Conservation (phyloP, 2,113 vertebrate genomes). For the Aegithalos caudatus region DNA sequence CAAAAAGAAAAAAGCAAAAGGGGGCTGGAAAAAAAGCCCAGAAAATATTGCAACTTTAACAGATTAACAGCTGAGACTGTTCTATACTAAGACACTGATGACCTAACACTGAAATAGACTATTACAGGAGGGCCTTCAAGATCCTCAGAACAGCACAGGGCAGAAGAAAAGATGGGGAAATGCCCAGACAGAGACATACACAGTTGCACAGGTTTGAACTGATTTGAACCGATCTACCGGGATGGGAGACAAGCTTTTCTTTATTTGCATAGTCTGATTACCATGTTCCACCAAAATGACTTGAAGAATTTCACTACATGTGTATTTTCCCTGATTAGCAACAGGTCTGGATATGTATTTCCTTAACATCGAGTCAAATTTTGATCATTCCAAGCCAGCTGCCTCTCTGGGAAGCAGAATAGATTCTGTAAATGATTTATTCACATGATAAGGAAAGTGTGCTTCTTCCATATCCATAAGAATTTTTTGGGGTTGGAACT, state of each 20-base stretch:
- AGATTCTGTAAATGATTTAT: background rate
- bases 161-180: background rate
- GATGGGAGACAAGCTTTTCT: background rate
- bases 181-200: background rate
- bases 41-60: background rate
- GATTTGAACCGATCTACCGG: background rate
- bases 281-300: background rate
- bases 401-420: background rate
- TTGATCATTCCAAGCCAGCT: background rate
- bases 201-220: background rate
- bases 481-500: background rate
- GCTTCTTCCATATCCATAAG: background rate
- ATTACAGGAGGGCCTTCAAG: background rate
- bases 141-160: background rate
- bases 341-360: background rate
- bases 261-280: background rate
- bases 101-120: background rate
- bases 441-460: background rate
- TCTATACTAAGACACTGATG: background rate
- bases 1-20: too few species aligned
- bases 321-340: background rate
- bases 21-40: fast-evolving
- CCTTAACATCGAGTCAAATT: background rate
- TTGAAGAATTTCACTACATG: background rate
- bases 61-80: background rate